Conservation (phyloP, 2,113 vertebrate species). For the Psophia crepitans region DNA sequence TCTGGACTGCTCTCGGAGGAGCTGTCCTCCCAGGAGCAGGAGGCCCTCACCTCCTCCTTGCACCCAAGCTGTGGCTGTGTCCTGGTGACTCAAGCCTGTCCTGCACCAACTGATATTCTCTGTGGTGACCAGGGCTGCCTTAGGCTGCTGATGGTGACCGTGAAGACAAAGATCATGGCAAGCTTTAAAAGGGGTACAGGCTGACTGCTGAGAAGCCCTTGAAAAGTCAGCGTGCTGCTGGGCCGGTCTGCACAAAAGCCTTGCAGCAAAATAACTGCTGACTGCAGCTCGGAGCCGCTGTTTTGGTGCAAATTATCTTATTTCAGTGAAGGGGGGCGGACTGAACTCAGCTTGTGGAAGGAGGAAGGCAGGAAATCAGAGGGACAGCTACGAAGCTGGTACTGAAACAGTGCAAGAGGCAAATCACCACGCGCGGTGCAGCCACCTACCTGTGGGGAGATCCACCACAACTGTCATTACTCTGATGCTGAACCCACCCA, state of each 20-base stretch:
- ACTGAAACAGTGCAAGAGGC: neutral
- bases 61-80: neutral
- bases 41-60: neutral
- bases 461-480: neutral
- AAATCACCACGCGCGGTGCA: fast-evolving
- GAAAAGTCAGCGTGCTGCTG: neutral
- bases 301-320: neutral
- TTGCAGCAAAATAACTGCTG: neutral
- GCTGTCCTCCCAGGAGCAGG: neutral
- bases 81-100: neutral
- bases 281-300: neutral
- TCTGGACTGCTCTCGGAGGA: neutral
- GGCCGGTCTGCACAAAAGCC: neutral
- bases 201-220: neutral
- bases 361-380: neutral
- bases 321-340: neutral
- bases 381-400: neutral
- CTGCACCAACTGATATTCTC: fast-evolving
- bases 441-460: fast-evolving
- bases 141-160: fast-evolving
- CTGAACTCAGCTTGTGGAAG: neutral
- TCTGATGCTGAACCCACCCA: neutral
- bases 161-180: neutral
- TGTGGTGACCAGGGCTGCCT: neutral
- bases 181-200: neutral